Percentiles rank a stretch among this genome's conserved stretches.
Evolutionary conservation across 2,113 vertebrate genomes (phyloP).

Genomic region (Sebastes schlegelii): DNA sequence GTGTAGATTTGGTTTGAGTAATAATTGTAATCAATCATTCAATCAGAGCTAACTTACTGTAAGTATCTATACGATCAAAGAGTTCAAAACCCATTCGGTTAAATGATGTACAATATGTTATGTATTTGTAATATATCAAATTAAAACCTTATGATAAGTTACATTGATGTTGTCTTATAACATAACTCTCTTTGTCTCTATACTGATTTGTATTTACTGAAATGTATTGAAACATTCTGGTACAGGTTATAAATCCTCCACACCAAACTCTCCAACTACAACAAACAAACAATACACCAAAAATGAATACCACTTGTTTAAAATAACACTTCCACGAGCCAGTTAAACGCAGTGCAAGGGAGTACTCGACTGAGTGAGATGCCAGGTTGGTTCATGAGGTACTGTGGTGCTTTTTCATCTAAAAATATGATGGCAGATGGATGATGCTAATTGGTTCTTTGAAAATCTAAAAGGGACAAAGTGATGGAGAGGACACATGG

Average conservation of each 20-base stretch:
- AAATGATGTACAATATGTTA: neutral
- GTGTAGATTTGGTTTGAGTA: neutral
- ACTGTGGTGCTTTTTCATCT: slow-evolving; percentile 8
- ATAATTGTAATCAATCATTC: neutral
- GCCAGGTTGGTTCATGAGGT: slow-evolving; percentile 10
- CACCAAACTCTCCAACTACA: no score
- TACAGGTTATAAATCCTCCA: neutral
- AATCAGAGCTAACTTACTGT: neutral
- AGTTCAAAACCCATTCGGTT: neutral
- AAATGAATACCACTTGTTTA: neutral
- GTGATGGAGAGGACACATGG: slow-evolving; percentile 38
- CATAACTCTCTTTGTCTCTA: neutral
- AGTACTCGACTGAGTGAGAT: neutral
- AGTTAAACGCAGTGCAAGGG: neutral
- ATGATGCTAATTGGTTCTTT: slow-evolving; percentile 51
- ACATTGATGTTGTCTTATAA: neutral
- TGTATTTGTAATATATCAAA: neutral
- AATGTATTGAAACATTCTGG: neutral
- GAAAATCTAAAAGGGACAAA: slow-evolving; percentile 35
- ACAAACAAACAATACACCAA: neutral
- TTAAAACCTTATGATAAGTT: neutral
- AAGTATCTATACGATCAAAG: no score
- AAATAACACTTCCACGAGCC: neutral
- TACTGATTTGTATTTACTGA: neutral
- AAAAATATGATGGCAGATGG: slow-evolving; percentile 57